These are phyloP conservation scores for Manis crassicaudata DNA, from an alignment of 2,797 vertebrate genomes.

Conservation along the genomic window DNA sequence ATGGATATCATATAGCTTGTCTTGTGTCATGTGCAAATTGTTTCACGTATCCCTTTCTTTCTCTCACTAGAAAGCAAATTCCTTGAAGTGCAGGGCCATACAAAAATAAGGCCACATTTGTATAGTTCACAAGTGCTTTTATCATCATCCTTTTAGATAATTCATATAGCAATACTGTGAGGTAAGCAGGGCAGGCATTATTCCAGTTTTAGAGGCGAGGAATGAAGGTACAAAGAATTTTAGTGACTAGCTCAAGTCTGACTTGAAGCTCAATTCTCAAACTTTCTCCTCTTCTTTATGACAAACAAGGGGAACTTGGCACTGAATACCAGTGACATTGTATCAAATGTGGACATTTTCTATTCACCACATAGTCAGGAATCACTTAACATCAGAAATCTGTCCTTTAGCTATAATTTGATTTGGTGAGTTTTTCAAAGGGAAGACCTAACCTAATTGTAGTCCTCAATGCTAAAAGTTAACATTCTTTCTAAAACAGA, in stretches of 20 bases:
- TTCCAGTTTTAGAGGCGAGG: neutral
- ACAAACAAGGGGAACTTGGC: neutral
- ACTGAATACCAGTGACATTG: neutral
- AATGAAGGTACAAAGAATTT: constrained; percentile 28
- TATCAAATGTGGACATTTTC: constrained; percentile 18
- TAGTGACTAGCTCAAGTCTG: neutral
- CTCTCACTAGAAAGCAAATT: constrained; percentile 10
- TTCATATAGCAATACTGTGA: neutral
- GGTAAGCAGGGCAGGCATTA: neutral
- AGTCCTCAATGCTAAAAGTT: neutral
- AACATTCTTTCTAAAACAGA: constrained; percentile 26
- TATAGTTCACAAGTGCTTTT: neutral
- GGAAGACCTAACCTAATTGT: neutral
- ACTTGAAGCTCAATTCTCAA: neutral
- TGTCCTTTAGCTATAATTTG: neutral
- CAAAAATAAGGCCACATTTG: neutral
- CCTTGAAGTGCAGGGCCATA: neutral
- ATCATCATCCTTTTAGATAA: neutral
- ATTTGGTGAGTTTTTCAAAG: constrained; percentile 32
- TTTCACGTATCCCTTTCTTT: neutral
- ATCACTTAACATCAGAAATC: constrained; percentile 38
- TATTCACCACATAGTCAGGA: neutral
- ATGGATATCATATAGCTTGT: neutral
- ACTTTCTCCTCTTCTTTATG: constrained; percentile 27
- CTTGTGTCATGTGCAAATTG: neutral